Conservation (phyloP, 2,888 invertebrate genomes). For the Orthonychiurus folsomi region DNA sequence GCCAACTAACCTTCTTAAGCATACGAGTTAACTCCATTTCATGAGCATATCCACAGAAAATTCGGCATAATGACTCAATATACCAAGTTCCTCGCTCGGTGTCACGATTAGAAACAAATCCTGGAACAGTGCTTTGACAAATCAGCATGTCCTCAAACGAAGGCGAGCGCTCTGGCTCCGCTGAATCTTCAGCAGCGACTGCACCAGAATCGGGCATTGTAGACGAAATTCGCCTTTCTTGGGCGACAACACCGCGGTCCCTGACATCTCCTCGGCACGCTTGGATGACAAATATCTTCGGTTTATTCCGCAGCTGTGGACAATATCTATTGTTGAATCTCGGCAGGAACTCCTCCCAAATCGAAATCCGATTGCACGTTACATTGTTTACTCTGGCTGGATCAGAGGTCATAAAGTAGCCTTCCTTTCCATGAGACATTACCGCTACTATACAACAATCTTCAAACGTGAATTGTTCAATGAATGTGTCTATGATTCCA, state of each 20-base stretch:
- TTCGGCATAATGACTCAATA: slow-evolving; percentile 25
- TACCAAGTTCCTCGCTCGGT: slow-evolving; percentile 31
- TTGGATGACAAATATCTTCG: slow-evolving; percentile 36
- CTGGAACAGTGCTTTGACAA: slow-evolving; percentile 33
- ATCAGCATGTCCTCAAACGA: slow-evolving; percentile 32
- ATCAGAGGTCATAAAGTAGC: slow-evolving; percentile 22
- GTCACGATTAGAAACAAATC: slow-evolving; percentile 36
- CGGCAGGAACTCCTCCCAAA: slow-evolving; percentile 31
- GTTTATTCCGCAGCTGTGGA: slow-evolving; percentile 25
- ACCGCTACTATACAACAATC: slow-evolving; percentile 33
- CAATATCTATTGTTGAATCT: slow-evolving; percentile 32
- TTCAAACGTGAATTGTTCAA: slow-evolving; percentile 20
- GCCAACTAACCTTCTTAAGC: slow-evolving; percentile 18
- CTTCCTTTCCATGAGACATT: slow-evolving; percentile 37
- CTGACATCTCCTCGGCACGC: slow-evolving; percentile 30
- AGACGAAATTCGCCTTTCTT: not conserved
- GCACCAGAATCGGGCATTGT: slow-evolving; percentile 2
- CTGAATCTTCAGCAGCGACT: not conserved
- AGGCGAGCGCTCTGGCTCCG: slow-evolving; percentile 11
- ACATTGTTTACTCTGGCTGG: slow-evolving; percentile 15
- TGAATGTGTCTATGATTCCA: slow-evolving; percentile 29
- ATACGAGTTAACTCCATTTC: slow-evolving; percentile 26
- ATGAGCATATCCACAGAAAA: slow-evolving; percentile 26
- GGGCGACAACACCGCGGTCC: slow-evolving; percentile 22
- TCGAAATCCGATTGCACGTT: slow-evolving; percentile 17